Percentiles rank a stretch among this genome's conserved stretches.
Evolutionary conservation across 2,113 vertebrate genomes (phyloP).

Genomic region (Hippocampus zosterae): DNA sequence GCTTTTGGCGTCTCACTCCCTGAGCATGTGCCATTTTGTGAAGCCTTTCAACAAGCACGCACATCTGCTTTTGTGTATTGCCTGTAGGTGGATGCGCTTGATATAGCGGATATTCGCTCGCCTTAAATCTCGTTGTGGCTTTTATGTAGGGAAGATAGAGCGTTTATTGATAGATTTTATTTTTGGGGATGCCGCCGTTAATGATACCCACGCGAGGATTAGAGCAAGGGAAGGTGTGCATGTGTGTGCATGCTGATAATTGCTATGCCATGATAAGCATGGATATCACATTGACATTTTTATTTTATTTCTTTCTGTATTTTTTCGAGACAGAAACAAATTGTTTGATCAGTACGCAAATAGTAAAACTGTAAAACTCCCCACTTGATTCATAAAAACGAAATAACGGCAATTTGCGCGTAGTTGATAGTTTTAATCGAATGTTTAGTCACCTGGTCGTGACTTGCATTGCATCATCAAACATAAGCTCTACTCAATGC

Average conservation of each 20-base stretch:
- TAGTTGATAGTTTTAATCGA: too few relatives aligned
- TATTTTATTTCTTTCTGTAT: not conserved
- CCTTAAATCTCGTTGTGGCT: conserved; percentile 48
- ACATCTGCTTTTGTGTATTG: conserved; percentile 36
- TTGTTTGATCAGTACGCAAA: not conserved
- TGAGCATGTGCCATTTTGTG: conserved; percentile 9
- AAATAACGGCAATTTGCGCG: too few relatives aligned
- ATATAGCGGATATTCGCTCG: conserved; percentile 36
- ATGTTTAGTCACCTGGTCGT: too few relatives aligned
- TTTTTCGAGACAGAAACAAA: not conserved
- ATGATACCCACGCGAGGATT: conserved; percentile 48
- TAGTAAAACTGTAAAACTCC: too few relatives aligned
- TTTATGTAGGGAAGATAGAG: conserved; percentile 42
- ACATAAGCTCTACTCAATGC: too few relatives aligned
- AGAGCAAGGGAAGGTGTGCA: conserved; percentile 30
- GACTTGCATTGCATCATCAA: too few relatives aligned
- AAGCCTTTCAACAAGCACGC: conserved; percentile 16
- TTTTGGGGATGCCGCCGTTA: conserved; percentile 29
- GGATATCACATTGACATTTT: not conserved
- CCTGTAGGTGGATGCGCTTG: conserved; percentile 59
- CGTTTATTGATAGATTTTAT: conserved; percentile 37
- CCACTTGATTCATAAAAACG: too few relatives aligned
- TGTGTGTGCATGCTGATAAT: conserved; percentile 31
- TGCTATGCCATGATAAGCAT: not conserved
- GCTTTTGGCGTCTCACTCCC: conserved; percentile 15